Evolutionary conservation across 53 echinoderm and acorn worm genomes (phyloP), one percentile per base, ranked within the genome.

Genomic region (Mesocentrotus franciscanus): DNA sequence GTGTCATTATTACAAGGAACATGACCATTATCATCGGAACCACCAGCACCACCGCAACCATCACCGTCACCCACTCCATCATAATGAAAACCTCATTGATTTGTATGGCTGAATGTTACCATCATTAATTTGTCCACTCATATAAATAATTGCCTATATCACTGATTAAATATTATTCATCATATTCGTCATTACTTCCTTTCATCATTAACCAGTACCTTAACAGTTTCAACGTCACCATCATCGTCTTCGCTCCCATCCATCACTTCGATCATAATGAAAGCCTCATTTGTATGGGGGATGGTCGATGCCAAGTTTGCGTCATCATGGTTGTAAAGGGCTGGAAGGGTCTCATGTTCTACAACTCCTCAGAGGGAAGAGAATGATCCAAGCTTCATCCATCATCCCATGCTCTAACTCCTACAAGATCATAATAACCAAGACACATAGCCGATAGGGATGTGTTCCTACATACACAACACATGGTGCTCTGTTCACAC

Each of bases 241-340:
- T 61, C 13, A 61, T 17, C 61, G 15, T 61, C 61, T 17, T 61
- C 61, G 14, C 9, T 61, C 61, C 2, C 61, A 9, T 10, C 61
- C 61, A 61, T 61, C 61, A 61, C 61, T 61, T 61, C 61, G n/a
- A 14, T 14, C 61, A 61, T 61, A 14, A 49, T 49, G 49, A 49
- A 49, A 49, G 64, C 64, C 20, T 64, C 64, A 64, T 64, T 15
- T 64, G 16, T 14, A 64, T 64, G 64, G 64, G 64, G 16, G 64
- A 64, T 64, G 64, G n/a, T n/a, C 64, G 74, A 29, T 74, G 74
- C 81, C 81, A 39, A 81, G 81, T 81, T 81, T 81, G 81, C 81
- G 81, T 81, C 81, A 81, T 81, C 81, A 81, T 81, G 35, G 81
- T 81, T 29, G 81, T 81, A 42, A 39, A 81, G 81, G 81, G 8